A percentile compares a stretch with the other conserved stretches of the same genome.
These are phyloP conservation scores for Phenganax marumi DNA, from an alignment of 92 coral and sea anemone species.

Conservation along the genomic window DNA sequence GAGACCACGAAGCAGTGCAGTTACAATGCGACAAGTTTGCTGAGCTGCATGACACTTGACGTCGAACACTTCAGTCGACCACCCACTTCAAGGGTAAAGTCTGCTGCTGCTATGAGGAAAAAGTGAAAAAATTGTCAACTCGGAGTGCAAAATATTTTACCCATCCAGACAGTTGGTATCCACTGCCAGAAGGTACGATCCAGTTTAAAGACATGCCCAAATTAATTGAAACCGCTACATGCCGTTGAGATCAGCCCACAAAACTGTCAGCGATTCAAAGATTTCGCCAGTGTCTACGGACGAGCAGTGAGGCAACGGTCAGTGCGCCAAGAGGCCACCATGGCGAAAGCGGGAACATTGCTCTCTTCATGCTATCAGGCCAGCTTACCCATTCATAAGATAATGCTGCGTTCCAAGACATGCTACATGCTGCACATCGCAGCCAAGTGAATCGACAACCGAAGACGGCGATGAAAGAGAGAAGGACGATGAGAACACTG, in stretches of 20 bases:
- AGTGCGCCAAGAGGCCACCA: slow-evolving; percentile 50
- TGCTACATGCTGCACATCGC: no score
- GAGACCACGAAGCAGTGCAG: slow-evolving; percentile 23
- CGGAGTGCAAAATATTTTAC: slow-evolving; percentile 5
- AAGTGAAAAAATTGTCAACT: no score
- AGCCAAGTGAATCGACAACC: background rate
- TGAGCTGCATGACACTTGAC: slow-evolving; percentile 51
- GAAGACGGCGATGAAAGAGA: slow-evolving; percentile 11
- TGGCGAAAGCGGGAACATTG: slow-evolving; percentile 46
- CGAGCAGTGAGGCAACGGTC: slow-evolving; percentile 46
- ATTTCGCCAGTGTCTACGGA: slow-evolving; percentile 39
- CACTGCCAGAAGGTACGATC: slow-evolving; percentile 36
- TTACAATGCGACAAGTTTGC: slow-evolving; percentile 36
- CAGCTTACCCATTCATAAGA: slow-evolving; percentile 39
- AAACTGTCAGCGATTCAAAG: slow-evolving; percentile 44
- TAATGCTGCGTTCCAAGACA: background rate
- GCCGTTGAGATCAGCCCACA: slow-evolving; percentile 32
- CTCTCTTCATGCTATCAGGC: slow-evolving; percentile 46
- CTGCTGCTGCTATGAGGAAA: no score
- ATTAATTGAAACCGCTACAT: slow-evolving; percentile 39
- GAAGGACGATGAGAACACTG: slow-evolving; percentile 41
- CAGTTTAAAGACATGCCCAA: slow-evolving; percentile 37
- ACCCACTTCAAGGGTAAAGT: slow-evolving; percentile 40
- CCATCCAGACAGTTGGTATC: slow-evolving; percentile 40
- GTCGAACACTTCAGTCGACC: slow-evolving; percentile 42